Evolutionary conservation across 2,113 vertebrate species (phyloP), one percentile per base, ranked within the genome.

Genomic region (Myiozetetes cayanensis): DNA sequence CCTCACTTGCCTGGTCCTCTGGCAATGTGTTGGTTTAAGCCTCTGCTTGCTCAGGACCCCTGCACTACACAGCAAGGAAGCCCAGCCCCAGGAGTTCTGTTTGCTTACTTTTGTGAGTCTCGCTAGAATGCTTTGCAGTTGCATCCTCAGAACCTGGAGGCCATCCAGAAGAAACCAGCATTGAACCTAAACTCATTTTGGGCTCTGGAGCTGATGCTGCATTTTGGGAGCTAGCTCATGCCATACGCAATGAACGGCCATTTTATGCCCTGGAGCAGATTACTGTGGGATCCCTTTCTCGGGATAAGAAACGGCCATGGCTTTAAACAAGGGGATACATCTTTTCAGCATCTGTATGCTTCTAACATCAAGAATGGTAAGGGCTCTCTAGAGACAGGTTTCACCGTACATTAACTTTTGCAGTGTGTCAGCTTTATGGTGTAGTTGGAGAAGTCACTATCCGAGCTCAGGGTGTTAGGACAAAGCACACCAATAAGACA

Each of bases 351-450:
- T 89, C 83, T 89, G 50, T 71, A 43, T 47, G 21, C 50, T 65
- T 88, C 50, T 67, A 90, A 47, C 44, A 59, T 74, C 87, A 75
- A 73, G 46, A 44, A 83, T 12, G 3, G 68, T 70, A 83, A 95
- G 39, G 24, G 46, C 55, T 85, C 77, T 89, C 85, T 55, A 66
- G 91, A 77, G 91, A 35, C 23, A 85, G 11, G 41, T 94, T 96
- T 91, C 71, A 87, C 71, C 21, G 43, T 59, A 90, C 67, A 66
- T 95, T 95, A 95, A 91, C 82, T 89, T 93, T 52, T 65, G 16
- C 37, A 59, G 24, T 23, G 44, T 41, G 66, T n/a, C 85, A 88
- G 35, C 35, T 68, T 83, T 90, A 47, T 30, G 30, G 21, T 44
- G 13, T 43, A 65, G 66, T 62, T 27, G 65, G 28, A 74, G 37